These are phyloP conservation scores for Emys orbicularis DNA, from an alignment of 2,797 vertebrate species.

Conservation along the genomic window DNA sequence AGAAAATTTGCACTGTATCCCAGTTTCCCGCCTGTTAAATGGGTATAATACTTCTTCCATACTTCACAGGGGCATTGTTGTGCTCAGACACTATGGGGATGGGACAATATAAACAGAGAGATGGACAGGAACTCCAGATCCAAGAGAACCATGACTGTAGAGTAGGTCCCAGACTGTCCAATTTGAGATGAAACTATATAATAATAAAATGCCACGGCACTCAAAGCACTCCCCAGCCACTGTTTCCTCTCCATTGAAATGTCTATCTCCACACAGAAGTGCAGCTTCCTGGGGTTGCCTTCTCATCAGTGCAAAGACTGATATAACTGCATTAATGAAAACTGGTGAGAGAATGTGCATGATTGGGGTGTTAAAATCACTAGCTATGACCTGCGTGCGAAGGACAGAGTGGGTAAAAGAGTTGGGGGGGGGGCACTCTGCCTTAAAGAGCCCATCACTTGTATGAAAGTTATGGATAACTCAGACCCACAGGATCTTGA, in stretches of 20 bases:
- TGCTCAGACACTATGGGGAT: background rate
- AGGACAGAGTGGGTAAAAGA: background rate
- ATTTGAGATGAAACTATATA: background rate
- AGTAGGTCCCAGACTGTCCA: background rate
- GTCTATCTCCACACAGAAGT: background rate
- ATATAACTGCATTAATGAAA: background rate
- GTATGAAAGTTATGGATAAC: background rate
- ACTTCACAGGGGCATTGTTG: background rate
- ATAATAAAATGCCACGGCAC: background rate
- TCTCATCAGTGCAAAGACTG: fast-evolving
- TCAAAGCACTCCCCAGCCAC: background rate
- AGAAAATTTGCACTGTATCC: background rate
- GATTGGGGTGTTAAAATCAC: background rate
- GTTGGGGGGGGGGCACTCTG: background rate
- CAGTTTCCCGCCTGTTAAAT: background rate
- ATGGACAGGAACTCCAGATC: background rate
- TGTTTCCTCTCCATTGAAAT: background rate
- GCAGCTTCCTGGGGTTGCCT: background rate
- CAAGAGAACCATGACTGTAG: background rate
- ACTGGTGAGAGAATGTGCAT: background rate
- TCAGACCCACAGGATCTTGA: background rate
- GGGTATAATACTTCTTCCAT: background rate
- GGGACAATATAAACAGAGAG: background rate
- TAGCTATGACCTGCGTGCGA: fast-evolving
- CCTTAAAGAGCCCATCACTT: background rate